Base-by-base conservation (phyloP, 1,140 invertebrate genomes). In the Rhyzopertha dominica region DNA sequence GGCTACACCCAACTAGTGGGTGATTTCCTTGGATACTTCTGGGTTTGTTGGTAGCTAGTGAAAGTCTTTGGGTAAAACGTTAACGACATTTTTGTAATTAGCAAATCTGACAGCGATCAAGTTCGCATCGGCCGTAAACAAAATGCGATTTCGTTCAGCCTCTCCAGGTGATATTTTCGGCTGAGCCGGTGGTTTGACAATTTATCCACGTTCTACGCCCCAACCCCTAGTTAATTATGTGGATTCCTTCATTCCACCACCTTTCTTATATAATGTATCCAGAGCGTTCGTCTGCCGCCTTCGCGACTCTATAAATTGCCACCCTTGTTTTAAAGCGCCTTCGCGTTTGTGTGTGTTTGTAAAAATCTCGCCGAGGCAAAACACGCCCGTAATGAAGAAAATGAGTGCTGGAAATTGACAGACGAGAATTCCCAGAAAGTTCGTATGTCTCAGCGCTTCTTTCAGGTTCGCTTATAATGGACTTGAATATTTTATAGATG, bases 161-260 rank as follows among this genome's bases (percentile, higher is more conserved):
- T n/a, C n/a, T 42, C 32, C 34, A 45, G 34, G 43, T 45, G 43
- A 32, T 51, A 41, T 47, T 53, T 43, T 46, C 25, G 35, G 41
- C 46, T 41, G 36, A 23, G 34, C 20, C 39, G 30, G 35, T 53
- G 45, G 31, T 47, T 49, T 41, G 45, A 43, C 47, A 46, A 53
- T 53, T 49, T 49, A 53, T 42, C 45, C 34, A 42, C 45, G 42
- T 48, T 49, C 24, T 44, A 18, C 32, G 23, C 37, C 28, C 38
- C 23, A 29, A 44, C 20, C 47, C 42, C 26, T 41, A 45, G 49
- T 54, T 54, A 49, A 54, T 54, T 54, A 51, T 45, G 39, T 31
- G 43, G 32, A 51, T 51, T 54, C 43, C 45, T 50, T 29, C 41
- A 42, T 51, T 52, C 51, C 31, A 48, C 51, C 36, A 46, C 41